These are phyloP conservation scores for Lateolabrax maculatus DNA, from an alignment of 2,797 vertebrate species.

Conservation along the genomic window DNA sequence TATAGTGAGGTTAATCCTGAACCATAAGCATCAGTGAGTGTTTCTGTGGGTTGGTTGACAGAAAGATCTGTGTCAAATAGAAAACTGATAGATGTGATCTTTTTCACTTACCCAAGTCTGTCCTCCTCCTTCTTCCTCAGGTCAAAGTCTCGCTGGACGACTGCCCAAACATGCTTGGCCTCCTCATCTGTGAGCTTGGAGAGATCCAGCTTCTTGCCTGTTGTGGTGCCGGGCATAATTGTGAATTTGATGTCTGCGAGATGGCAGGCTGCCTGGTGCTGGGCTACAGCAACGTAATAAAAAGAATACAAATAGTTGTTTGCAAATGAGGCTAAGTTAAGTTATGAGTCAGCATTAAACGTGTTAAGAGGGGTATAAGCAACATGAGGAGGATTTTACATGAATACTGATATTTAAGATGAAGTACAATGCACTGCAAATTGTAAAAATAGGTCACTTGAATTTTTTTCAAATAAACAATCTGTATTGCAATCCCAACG, in stretches of 20 bases:
- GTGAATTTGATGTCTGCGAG: constrained; percentile 6
- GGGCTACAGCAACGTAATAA: neutral
- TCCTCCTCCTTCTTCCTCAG: constrained; percentile 94
- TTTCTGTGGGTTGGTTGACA: neutral
- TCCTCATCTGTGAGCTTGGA: constrained; percentile 95
- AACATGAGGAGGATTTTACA: neutral
- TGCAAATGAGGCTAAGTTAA: neutral
- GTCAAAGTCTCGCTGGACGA: constrained; percentile 92
- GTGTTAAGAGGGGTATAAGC: neutral
- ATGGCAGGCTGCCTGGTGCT: neutral
- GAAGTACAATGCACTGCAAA: neutral
- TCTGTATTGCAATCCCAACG: neutral
- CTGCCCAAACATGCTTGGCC: constrained; percentile 93
- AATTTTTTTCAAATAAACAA: neutral
- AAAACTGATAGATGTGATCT: neutral
- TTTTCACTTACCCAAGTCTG: constrained; percentile 88
- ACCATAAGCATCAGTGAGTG: neutral
- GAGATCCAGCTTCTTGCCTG: constrained; percentile 92
- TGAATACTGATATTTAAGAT: neutral
- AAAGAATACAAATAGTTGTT: neutral
- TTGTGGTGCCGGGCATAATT: constrained; percentile 66
- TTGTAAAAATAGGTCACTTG: neutral
- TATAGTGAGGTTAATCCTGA: neutral
- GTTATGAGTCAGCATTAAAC: neutral
- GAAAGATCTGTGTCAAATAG: neutral